Evolutionary conservation across 2,113 vertebrate species (phyloP), one percentile per base, ranked within the genome.

Genomic region (Danionella cerebrum): DNA sequence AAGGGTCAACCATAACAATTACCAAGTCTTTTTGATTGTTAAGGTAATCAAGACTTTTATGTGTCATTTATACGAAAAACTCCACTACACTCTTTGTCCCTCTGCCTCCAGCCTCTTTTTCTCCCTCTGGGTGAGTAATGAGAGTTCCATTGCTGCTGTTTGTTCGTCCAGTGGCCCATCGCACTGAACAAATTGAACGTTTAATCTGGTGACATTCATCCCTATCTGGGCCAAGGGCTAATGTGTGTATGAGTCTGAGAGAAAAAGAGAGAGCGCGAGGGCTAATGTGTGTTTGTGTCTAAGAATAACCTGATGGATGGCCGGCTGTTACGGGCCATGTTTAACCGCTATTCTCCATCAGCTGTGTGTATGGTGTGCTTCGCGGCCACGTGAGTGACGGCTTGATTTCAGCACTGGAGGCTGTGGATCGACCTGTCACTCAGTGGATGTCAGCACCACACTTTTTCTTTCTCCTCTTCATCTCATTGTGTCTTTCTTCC

Each of bases 211-310:
- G 82, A 84, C 82, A 82, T 84, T 81, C n/a, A n/a, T n/a, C n/a
- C 79, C 74, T 84, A 82, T 82, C 80, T 84, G 80, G 82, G 82
- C 82, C 80, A 84, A 82, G 80, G 82, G 82, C 80, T 84, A 82
- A 84, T 82, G 79, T 80, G 73, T 78, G n/a, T n/a, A n/a, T n/a
- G n/a, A n/a, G n/a, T n/a, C n/a, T n/a, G n/a, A n/a, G n/a, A n/a
- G n/a, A n/a, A n/a, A n/a, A n/a, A n/a, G n/a, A n/a, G n/a, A n/a
- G n/a, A n/a, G n/a, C n/a, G n/a, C 80, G 82, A 82, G 80, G 82
- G 82, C 80, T 84, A 82, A 84, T 82, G 79, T 80, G 73, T 78
- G n/a, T n/a, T n/a, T n/a, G 80, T 82, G 79, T 83, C 79, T 79
- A 78, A 80, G 78, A 83, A 83, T 83, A 83, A 79, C 75, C 66